A percentile compares a stretch with the other conserved stretches of the same genome.
These are phyloP conservation scores for Zaprionus obscuricornis DNA, from an alignment of 2,888 invertebrate genomes.

Conservation along the genomic window DNA sequence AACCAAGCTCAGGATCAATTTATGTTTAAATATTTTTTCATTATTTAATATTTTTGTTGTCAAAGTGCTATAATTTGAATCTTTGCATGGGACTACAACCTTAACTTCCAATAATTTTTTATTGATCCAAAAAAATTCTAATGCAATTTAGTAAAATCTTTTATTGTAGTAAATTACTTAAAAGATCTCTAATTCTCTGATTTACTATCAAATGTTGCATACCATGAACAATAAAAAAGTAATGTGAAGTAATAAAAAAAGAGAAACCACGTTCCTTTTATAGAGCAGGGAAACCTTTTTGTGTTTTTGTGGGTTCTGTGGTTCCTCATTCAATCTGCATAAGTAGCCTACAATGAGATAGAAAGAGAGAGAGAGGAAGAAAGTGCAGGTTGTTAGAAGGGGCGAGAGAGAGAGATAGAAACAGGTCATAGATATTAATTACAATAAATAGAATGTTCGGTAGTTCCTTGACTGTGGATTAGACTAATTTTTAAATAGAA, in stretches of 20 bases:
- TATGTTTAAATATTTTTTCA: too few relatives aligned
- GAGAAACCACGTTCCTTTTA: slow-evolving; percentile 40
- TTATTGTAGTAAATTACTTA: too few relatives aligned
- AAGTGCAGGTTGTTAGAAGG: slow-evolving; percentile 2
- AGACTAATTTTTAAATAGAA: slow-evolving; percentile 78
- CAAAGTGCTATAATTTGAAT: too few relatives aligned
- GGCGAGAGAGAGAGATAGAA: not conserved
- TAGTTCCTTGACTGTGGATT: slow-evolving; percentile 56
- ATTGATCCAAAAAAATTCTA: too few relatives aligned
- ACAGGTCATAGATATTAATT: not conserved
- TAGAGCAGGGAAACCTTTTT: slow-evolving; percentile 33
- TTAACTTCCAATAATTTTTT: too few relatives aligned
- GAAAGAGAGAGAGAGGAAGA: not conserved
- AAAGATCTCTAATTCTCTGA: too few relatives aligned
- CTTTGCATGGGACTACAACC: too few relatives aligned
- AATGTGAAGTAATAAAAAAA: slow-evolving; percentile 22
- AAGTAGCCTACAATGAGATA: slow-evolving; percentile 11
- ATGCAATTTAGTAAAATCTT: too few relatives aligned
- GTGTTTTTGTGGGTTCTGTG: slow-evolving; percentile 55
- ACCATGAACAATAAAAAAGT: not conserved
- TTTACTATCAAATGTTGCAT: not conserved
- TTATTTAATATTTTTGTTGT: too few relatives aligned
- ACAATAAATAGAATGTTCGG: slow-evolving; percentile 21
- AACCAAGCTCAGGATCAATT: too few relatives aligned
- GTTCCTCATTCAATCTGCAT: slow-evolving; percentile 54